phyloP scores from a whole-genome alignment of 2,113 vertebrate genomes.

The Bettongia penicillata region DNA sequence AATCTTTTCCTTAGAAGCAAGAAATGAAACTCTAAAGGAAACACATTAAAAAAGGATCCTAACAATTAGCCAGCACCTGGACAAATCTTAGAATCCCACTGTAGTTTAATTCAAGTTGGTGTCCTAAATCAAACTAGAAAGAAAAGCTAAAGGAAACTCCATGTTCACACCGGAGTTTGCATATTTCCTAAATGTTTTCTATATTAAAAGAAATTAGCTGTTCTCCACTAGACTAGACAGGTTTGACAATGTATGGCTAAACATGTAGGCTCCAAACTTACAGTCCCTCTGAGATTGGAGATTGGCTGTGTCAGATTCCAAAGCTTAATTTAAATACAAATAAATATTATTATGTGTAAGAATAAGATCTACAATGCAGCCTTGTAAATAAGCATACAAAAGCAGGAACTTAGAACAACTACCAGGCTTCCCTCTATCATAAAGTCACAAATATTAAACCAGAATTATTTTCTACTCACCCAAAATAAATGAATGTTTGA shows the following conservation, averaged over 20 bases:
- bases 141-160: slow-evolving; percentile 78
- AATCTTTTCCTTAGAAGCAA: slow-evolving; percentile 75
- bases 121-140: slow-evolving; percentile 80
- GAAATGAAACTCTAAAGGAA: slow-evolving; percentile 80
- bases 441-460: slow-evolving; percentile 52
- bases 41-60: slow-evolving; percentile 79
- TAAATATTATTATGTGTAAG: background rate
- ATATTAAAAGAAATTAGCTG: slow-evolving; percentile 63
- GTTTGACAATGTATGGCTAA: slow-evolving; percentile 71
- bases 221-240: slow-evolving; percentile 66
- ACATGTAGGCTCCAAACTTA: slow-evolving; percentile 54
- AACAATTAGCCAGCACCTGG: slow-evolving; percentile 81
- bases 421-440: background rate
- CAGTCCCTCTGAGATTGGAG: slow-evolving; percentile 17
- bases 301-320: slow-evolving; percentile 32
- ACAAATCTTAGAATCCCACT: slow-evolving; percentile 80
- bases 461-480: slow-evolving; percentile 48
- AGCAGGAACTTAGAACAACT: slow-evolving; percentile 16
- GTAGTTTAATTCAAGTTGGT: slow-evolving; percentile 81
- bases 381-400: slow-evolving; percentile 49
- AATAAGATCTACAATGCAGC: background rate
- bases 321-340: slow-evolving; percentile 28
- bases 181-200: slow-evolving; percentile 69
- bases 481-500: background rate
- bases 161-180: slow-evolving; percentile 73